Evolutionary conservation across 1,140 invertebrate species (phyloP).

Genomic region (Magallana ariakensis): DNA sequence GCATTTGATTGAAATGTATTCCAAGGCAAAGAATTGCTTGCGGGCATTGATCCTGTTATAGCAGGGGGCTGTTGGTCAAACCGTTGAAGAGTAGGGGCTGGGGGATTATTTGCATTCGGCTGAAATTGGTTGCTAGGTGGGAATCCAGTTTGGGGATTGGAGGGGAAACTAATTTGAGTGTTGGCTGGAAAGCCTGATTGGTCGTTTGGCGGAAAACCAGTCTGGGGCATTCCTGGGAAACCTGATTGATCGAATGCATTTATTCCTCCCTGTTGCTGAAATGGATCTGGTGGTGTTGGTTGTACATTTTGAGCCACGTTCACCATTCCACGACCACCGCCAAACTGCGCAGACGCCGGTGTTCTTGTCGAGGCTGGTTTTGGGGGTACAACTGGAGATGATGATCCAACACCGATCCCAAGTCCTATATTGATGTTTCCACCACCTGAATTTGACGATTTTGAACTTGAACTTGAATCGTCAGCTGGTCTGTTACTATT

Average conservation of each 20-base stretch:
- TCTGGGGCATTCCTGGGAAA: background rate
- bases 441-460: slow-evolving; percentile 2
- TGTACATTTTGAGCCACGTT: slow-evolving; percentile 11
- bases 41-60: background rate
- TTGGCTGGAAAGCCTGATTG: slow-evolving; percentile 6
- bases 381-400: background rate
- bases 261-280: background rate
- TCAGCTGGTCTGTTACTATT: slow-evolving; percentile 12
- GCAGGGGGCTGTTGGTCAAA: slow-evolving; percentile 14
- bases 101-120: background rate
- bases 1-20: slow-evolving; percentile 1
- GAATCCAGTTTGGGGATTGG: slow-evolving; percentile 10
- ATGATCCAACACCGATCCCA: background rate
- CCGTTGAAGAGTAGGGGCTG: background rate
- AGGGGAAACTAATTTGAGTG: slow-evolving; percentile 5
- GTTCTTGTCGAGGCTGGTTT: background rate
- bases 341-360: background rate
- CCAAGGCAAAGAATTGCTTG: slow-evolving; percentile 3
- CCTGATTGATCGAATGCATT: background rate
- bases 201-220: slow-evolving; percentile 5
- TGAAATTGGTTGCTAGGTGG: slow-evolving; percentile 8
- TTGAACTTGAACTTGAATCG: background rate
- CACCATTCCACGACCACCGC: background rate
- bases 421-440: slow-evolving; percentile 19
- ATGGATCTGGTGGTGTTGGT: background rate